Percentiles rank a stretch among this genome's conserved stretches.
Conservation (phyloP, 2,797 vertebrate genomes). For the Pangasius macronema region DNA sequence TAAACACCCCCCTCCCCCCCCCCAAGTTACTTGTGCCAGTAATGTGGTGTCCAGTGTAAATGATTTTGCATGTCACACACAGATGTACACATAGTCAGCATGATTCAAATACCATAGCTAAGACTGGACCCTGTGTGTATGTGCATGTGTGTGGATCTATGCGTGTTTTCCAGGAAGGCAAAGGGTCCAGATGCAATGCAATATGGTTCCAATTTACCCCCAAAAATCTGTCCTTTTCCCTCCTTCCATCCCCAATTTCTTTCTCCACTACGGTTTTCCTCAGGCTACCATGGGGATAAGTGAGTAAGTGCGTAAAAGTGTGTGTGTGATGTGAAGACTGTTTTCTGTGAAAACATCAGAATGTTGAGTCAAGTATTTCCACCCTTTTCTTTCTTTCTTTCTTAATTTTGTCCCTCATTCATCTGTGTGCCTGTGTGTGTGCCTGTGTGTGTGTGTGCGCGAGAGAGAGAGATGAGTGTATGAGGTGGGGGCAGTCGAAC, state of each 20-base stretch:
- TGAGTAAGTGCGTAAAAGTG: background rate
- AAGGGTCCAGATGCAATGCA: constrained; percentile 49
- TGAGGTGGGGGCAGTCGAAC: constrained; percentile 9
- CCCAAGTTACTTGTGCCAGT: too few species aligned
- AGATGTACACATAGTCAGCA: constrained; percentile 61
- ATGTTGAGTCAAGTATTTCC: constrained; percentile 30
- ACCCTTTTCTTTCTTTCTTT: constrained; percentile 20
- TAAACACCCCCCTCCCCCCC: too few species aligned
- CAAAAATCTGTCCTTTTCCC: constrained; percentile 31
- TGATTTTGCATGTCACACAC: constrained; percentile 49
- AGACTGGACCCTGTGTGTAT: constrained; percentile 56
- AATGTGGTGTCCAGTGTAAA: constrained; percentile 8
- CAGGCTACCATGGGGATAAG: constrained; percentile 38
- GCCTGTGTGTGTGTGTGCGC: background rate
- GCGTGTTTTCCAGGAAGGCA: constrained; percentile 56
- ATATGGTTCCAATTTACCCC: constrained; percentile 61
- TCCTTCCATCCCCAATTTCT: constrained; percentile 21
- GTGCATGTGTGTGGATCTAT: constrained; percentile 41
- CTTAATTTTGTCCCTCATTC: constrained; percentile 16
- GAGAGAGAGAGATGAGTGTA: background rate
- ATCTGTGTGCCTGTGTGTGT: background rate
- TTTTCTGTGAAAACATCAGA: constrained; percentile 43
- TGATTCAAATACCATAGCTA: constrained; percentile 66
- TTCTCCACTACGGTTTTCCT: constrained; percentile 32
- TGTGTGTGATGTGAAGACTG: constrained; percentile 33